Percentiles rank a stretch among this genome's conserved stretches.
phyloP scores from a whole-genome alignment of 2,113 vertebrate genomes.

The Nymphicus hollandicus region DNA sequence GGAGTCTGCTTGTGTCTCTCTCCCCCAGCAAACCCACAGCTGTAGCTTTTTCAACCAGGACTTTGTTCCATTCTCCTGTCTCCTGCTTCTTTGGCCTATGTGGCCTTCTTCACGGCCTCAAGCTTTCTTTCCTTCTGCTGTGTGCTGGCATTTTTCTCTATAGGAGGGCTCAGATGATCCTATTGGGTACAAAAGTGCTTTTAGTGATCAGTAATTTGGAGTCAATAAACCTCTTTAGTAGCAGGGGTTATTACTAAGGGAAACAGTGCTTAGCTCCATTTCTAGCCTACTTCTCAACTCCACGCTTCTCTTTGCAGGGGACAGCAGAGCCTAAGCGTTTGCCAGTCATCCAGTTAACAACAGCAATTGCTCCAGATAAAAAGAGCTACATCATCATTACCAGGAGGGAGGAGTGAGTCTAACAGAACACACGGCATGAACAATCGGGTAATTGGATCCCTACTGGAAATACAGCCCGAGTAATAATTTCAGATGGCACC shows the following conservation, averaged over 20 bases:
- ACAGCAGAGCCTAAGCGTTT: neutral
- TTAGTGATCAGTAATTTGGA: constrained; percentile 16
- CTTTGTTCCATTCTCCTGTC: neutral
- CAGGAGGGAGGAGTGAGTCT: neutral
- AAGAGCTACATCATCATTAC: constrained; percentile 32
- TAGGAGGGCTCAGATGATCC: neutral
- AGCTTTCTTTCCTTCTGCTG: neutral
- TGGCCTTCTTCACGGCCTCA: neutral
- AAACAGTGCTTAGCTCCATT: neutral
- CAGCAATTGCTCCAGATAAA: constrained; percentile 34
- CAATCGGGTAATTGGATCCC: constrained; percentile 13
- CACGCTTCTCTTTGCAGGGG: neutral
- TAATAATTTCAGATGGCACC: constrained; percentile 22
- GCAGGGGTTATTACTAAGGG: neutral
- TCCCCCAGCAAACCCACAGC: neutral
- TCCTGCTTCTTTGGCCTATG: neutral
- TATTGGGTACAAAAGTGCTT: neutral
- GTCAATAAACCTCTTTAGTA: constrained; percentile 16
- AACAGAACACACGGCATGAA: constrained; percentile 15
- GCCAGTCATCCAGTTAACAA: neutral
- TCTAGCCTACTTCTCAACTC: neutral
- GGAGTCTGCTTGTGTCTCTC: neutral
- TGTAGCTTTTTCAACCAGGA: neutral
- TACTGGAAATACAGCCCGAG: constrained; percentile 21
- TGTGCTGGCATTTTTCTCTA: neutral